phyloP scores from a whole-genome alignment of 2,113 vertebrate genomes.

The Orycteropus afer region DNA sequence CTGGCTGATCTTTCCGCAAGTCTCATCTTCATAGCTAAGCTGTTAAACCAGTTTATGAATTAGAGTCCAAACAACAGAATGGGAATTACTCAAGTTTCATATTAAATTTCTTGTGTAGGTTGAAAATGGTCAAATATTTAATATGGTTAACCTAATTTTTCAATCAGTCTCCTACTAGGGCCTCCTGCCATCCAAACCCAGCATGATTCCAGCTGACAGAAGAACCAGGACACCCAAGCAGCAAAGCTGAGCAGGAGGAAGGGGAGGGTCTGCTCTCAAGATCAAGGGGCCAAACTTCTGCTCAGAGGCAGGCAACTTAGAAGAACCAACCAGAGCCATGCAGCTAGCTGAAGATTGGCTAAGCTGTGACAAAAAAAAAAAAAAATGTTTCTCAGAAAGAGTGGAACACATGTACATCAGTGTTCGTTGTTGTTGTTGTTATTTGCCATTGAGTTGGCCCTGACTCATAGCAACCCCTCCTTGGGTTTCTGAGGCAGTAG shows the following conservation, averaged over 20 bases:
- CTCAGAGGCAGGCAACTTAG: neutral
- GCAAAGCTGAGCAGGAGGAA: neutral
- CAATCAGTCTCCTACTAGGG: neutral
- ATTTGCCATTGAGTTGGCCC: too few species aligned
- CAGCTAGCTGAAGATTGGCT: neutral
- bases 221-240: accelerated
- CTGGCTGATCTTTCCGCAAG: neutral
- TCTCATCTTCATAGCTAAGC: neutral
- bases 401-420: too few species aligned
- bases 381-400: neutral
- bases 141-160: neutral
- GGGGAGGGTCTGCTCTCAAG: accelerated
- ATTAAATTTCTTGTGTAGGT: neutral
- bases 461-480: too few species aligned
- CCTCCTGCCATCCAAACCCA: too few species aligned
- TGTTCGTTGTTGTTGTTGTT: too few species aligned
- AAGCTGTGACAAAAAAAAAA: too few species aligned
- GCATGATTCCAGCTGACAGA: accelerated
- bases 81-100: neutral
- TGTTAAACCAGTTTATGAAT: accelerated
- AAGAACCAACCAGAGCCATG: too few species aligned
- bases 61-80: neutral
- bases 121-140: neutral
- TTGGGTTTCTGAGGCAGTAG: too few species aligned
- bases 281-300: accelerated